Evolutionary conservation across 2,113 vertebrate species (phyloP).

Genomic region (Barbus barbus): DNA sequence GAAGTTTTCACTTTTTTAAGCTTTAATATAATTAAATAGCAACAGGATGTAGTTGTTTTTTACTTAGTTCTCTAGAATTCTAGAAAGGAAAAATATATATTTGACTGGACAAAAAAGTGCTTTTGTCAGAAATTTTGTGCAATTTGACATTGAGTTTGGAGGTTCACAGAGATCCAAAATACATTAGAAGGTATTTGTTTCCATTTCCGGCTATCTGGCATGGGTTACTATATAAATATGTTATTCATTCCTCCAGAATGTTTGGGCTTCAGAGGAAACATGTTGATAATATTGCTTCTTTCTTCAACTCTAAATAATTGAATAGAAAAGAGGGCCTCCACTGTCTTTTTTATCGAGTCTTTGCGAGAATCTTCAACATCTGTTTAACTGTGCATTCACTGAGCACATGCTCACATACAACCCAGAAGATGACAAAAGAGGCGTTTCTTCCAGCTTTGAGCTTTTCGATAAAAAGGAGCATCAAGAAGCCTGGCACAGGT

Average conservation of each 20-base stretch:
- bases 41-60: conserved; percentile 42
- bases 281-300: conserved; percentile 64
- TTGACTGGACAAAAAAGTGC: conserved; percentile 58
- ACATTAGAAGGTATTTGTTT: conserved; percentile 72
- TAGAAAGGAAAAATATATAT: conserved; percentile 52
- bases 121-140: conserved; percentile 63
- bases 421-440: conserved; percentile 62
- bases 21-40: conserved; percentile 78
- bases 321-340: conserved; percentile 72
- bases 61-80: conserved; percentile 51
- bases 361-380: conserved; percentile 63
- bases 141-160: conserved; percentile 17
- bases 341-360: conserved; percentile 73
- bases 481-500: conserved; percentile 62
- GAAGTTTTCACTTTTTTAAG: conserved; percentile 69
- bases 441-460: conserved; percentile 65
- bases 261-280: conserved; percentile 67
- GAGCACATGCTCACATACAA: conserved; percentile 21
- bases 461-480: conserved; percentile 62
- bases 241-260: conserved; percentile 65
- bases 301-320: conserved; percentile 79
- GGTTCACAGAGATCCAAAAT: conserved; percentile 51
- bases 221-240: conserved; percentile 73
- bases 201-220: conserved; percentile 72
- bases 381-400: conserved; percentile 43